Percentiles rank a stretch among this genome's conserved stretches.
These are phyloP conservation scores for Porphyrio hochstetteri DNA, from an alignment of 2,113 vertebrate species.

Conservation along the genomic window DNA sequence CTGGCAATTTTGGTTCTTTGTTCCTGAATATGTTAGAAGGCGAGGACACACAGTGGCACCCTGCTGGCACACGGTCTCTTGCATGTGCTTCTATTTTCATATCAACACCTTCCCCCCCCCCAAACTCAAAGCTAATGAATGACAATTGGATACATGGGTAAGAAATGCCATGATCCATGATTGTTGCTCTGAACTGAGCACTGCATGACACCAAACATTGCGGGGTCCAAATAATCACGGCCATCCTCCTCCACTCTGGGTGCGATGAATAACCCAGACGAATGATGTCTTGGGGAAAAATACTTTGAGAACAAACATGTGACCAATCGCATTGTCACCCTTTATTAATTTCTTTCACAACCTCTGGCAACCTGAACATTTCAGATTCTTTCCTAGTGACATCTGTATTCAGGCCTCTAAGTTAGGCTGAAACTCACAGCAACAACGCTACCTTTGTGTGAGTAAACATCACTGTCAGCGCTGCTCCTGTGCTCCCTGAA, in stretches of 20 bases:
- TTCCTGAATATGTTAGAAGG: neutral
- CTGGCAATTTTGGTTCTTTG: neutral
- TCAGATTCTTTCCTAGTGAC: constrained; percentile 42
- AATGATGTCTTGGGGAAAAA: constrained; percentile 10
- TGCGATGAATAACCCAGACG: neutral
- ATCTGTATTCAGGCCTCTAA: constrained; percentile 16
- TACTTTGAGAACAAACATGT: constrained; percentile 25
- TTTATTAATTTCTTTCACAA: constrained; percentile 45
- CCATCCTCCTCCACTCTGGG: neutral
- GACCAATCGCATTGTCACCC: constrained; percentile 47
- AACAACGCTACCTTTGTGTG: neutral
- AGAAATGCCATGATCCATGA: neutral
- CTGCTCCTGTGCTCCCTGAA: neutral
- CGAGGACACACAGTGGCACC: neutral
- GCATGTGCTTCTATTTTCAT: neutral
- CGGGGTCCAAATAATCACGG: neutral
- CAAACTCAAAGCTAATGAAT: neutral
- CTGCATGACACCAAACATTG: neutral
- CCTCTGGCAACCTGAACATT: constrained; percentile 43
- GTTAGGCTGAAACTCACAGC: neutral
- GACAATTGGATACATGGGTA: neutral
- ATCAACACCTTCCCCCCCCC: neutral
- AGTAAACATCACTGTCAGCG: neutral
- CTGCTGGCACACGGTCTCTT: neutral
- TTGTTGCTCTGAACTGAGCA: neutral